These are phyloP conservation scores for Cantharis rufa DNA, from an alignment of 2,888 invertebrate species.

Conservation along the genomic window DNA sequence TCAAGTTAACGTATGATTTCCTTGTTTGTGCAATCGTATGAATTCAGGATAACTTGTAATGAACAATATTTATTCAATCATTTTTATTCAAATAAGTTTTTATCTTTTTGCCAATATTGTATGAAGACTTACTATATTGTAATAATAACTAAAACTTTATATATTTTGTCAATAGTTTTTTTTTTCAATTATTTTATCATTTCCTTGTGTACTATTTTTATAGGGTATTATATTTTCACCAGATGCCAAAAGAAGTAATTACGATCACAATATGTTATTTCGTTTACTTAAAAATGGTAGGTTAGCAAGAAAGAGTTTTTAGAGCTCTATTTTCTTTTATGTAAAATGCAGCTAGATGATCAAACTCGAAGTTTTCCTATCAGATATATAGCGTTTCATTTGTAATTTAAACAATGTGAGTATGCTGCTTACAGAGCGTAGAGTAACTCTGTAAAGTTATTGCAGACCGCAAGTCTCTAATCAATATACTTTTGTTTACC, in stretches of 20 bases:
- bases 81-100: too few relatives aligned
- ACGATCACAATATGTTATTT: background rate
- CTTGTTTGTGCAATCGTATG: background rate
- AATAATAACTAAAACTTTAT: too few relatives aligned
- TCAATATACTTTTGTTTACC: background rate
- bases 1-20: background rate
- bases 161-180: too few relatives aligned
- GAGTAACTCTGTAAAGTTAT: background rate
- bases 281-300: background rate
- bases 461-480: background rate
- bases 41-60: too few relatives aligned
- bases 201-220: too few relatives aligned
- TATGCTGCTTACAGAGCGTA: background rate
- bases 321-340: background rate
- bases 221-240: too few relatives aligned
- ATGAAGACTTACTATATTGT: too few relatives aligned
- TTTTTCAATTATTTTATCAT: background rate
- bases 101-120: too few relatives aligned
- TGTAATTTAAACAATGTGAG: background rate
- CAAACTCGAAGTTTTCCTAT: background rate
- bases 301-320: background rate
- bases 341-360: background rate
- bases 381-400: background rate
- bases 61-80: too few relatives aligned
- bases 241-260: background rate